Percentiles rank a stretch among this genome's conserved stretches.
Conservation (phyloP, 2,888 invertebrate genomes). For the Melieria picta region DNA sequence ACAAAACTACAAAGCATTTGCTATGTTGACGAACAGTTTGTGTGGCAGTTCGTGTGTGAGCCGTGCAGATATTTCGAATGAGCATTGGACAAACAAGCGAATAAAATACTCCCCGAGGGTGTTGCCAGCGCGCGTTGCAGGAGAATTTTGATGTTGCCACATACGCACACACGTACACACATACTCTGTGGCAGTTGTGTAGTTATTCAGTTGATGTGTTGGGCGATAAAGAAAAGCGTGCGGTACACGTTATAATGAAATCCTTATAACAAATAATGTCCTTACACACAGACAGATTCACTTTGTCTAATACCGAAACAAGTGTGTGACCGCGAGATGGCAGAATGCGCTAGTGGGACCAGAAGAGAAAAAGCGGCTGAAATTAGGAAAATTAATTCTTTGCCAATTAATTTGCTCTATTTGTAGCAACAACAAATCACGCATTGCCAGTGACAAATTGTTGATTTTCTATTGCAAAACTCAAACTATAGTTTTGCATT, state of each 20-base stretch:
- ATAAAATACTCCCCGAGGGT: slow-evolving; percentile 29
- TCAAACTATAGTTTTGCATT: too few relatives aligned
- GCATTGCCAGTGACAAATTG: too few relatives aligned
- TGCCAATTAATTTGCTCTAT: too few relatives aligned
- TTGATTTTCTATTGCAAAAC: too few relatives aligned
- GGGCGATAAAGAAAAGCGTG: slow-evolving; percentile 45
- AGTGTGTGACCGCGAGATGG: too few relatives aligned
- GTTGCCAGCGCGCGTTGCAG: slow-evolving; percentile 17
- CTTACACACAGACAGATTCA: neutral
- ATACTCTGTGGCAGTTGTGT: slow-evolving; percentile 39
- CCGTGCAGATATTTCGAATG: slow-evolving; percentile 32
- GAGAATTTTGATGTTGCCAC: slow-evolving; percentile 53
- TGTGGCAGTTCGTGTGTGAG: neutral
- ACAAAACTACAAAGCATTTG: neutral
- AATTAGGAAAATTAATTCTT: too few relatives aligned
- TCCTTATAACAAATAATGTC: neutral
- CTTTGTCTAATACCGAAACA: too few relatives aligned
- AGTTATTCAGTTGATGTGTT: slow-evolving; percentile 17
- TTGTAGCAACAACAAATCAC: too few relatives aligned
- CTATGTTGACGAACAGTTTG: neutral
- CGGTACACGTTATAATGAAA: neutral
- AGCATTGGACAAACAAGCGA: slow-evolving; percentile 25
- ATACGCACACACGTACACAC: slow-evolving; percentile 33
- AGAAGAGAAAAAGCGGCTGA: too few relatives aligned
- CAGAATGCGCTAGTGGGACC: too few relatives aligned